Evolutionary conservation across 2,888 invertebrate species (phyloP).

Genomic region (Epistrophe grossulariae): DNA sequence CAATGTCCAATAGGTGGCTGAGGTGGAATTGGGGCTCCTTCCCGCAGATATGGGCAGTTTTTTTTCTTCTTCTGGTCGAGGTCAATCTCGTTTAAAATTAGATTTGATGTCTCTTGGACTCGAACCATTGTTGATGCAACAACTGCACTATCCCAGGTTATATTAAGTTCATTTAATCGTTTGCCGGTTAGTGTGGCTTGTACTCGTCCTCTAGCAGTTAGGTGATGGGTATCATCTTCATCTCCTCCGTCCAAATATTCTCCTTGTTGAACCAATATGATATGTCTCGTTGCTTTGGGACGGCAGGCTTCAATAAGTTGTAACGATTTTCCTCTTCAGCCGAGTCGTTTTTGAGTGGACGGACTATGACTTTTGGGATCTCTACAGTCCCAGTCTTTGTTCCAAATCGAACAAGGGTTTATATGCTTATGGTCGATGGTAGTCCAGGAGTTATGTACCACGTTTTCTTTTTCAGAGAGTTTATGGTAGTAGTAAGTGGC

Average conservation of each 20-base stretch:
- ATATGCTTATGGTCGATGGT: conserved; percentile 81
- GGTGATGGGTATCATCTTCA: conserved; percentile 88
- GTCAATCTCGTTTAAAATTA: conserved; percentile 90
- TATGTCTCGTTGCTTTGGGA: conserved; percentile 87
- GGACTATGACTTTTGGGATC: conserved; percentile 89
- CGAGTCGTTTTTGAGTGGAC: conserved; percentile 85
- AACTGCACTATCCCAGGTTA: conserved; percentile 92
- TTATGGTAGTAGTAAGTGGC: conserved; percentile 86
- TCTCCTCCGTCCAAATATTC: conserved; percentile 93
- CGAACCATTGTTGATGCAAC: conserved; percentile 96
- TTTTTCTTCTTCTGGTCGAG: conserved; percentile 86
- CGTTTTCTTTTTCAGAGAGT: conserved; percentile 83
- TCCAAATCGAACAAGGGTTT: conserved; percentile 88
- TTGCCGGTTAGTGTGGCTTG: conserved; percentile 95
- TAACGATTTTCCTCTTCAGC: conserved; percentile 88
- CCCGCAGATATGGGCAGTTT: conserved; percentile 91
- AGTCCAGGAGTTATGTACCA: conserved; percentile 88
- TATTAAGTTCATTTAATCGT: conserved; percentile 90
- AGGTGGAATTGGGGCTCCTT: conserved; percentile 97
- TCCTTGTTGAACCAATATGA: conserved; percentile 96
- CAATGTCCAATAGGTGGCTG: conserved; percentile 96
- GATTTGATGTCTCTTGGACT: conserved; percentile 94
- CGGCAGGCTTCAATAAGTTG: conserved; percentile 87
- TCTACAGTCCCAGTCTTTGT: conserved; percentile 95
- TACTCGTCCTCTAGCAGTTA: conserved; percentile 91